These are phyloP conservation scores for Sus cebifrons DNA, from an alignment of 2,797 vertebrate genomes.

Conservation along the genomic window DNA sequence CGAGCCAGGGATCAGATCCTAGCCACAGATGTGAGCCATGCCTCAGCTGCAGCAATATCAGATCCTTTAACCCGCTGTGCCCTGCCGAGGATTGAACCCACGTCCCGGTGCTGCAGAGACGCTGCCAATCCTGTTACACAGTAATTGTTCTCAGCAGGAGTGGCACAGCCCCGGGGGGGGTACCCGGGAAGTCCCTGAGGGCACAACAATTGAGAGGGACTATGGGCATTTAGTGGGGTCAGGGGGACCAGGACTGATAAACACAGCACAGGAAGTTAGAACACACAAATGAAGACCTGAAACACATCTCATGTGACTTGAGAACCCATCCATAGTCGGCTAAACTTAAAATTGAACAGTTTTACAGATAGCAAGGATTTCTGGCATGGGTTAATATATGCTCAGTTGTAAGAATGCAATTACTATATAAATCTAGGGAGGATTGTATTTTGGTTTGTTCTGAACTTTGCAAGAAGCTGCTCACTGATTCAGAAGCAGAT, in stretches of 20 bases:
- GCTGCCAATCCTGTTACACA: no score
- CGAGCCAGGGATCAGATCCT: no score
- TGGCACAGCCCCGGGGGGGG: background rate
- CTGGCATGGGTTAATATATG: background rate
- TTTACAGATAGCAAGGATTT: background rate
- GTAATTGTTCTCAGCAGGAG: background rate
- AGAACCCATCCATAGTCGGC: background rate
- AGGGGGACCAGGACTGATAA: background rate
- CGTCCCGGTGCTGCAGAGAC: no score
- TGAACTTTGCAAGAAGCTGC: slow-evolving; percentile 1
- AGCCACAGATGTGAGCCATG: no score
- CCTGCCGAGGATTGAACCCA: no score
- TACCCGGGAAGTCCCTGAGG: background rate
- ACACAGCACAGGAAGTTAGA: background rate
- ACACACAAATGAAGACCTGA: background rate
- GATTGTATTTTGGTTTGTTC: background rate
- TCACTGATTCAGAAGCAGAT: background rate
- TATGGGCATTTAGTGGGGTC: background rate
- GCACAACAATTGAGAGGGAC: background rate
- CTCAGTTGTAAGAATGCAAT: background rate
- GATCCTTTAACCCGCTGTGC: no score
- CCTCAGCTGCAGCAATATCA: no score
- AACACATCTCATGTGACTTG: background rate
- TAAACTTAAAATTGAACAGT: background rate
- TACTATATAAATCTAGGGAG: background rate